phyloP scores from a whole-genome alignment of 2,888 invertebrate genomes.

The Tortrix viridana region DNA sequence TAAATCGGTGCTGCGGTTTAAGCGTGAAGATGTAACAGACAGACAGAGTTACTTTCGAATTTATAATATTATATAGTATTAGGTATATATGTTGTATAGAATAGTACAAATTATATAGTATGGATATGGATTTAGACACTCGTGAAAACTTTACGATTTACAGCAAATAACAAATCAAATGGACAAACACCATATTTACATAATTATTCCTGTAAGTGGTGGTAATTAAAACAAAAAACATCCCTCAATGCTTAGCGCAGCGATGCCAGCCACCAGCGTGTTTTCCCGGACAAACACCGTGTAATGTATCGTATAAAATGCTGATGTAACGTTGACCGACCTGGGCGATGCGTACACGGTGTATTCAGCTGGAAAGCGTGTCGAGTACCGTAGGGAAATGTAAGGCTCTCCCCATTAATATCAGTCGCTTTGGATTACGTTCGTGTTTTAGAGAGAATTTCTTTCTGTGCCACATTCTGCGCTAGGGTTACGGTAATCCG shows the following conservation, averaged over 20 bases:
- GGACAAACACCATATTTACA: too few species aligned
- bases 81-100: too few species aligned
- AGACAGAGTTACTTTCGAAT: too few species aligned
- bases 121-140: too few species aligned
- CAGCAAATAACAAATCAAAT: too few species aligned
- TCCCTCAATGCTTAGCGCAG: neutral
- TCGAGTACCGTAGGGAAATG: conserved; percentile 35
- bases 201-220: neutral
- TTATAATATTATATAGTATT: too few species aligned
- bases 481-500: conserved; percentile 48
- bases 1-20: too few species aligned
- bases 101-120: too few species aligned
- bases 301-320: conserved; percentile 24
- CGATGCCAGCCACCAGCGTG: neutral
- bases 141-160: too few species aligned
- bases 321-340: conserved; percentile 32
- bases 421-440: conserved; percentile 63
- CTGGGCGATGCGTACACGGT: conserved; percentile 23
- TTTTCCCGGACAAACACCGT: neutral
- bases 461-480: conserved; percentile 49
- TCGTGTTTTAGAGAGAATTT: conserved; percentile 55
- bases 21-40: too few species aligned
- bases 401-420: conserved; percentile 57
- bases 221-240: neutral
- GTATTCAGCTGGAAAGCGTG: conserved; percentile 26